Conservation (phyloP, 2,113 vertebrate species). For the Pyrgilauda ruficollis region DNA sequence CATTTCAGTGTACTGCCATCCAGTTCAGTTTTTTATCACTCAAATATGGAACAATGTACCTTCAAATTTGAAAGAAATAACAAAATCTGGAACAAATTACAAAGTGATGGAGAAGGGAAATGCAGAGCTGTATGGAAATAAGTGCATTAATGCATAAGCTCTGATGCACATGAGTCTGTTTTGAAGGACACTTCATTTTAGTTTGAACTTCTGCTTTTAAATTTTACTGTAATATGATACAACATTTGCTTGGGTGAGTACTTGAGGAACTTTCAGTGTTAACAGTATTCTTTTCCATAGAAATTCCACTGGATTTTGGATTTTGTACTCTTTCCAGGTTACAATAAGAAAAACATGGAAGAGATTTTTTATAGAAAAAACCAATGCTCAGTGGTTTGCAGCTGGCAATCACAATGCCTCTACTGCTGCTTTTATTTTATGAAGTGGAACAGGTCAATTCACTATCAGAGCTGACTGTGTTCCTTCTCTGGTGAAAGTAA, state of each 20-base stretch:
- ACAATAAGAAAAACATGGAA: conserved; percentile 64
- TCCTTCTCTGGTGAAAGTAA: not conserved
- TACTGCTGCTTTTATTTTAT: conserved; percentile 22
- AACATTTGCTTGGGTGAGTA: conserved; percentile 40
- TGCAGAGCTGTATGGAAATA: conserved; percentile 52
- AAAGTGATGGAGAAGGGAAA: conserved; percentile 51
- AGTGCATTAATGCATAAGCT: conserved; percentile 40
- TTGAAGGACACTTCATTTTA: conserved; percentile 54
- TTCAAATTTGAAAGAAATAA: conserved; percentile 55
- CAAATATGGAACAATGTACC: conserved; percentile 25
- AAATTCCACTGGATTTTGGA: conserved; percentile 58
- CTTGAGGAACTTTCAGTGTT: conserved; percentile 52
- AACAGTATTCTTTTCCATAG: conserved; percentile 56
- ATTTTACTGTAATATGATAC: conserved; percentile 47
- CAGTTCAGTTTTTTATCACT: conserved; percentile 46
- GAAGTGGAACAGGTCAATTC: conserved; percentile 1
- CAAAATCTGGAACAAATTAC: conserved; percentile 72
- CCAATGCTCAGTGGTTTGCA: conserved; percentile 45
- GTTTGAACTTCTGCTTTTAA: conserved; percentile 60
- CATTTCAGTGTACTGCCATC: conserved; percentile 20
- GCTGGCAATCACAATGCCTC: conserved; percentile 35
- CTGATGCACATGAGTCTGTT: conserved; percentile 27
- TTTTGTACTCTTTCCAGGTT: conserved; percentile 68
- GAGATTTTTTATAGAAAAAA: conserved; percentile 63
- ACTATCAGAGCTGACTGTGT: not conserved